These are phyloP conservation scores for Acipenser transmontanus DNA, from an alignment of 2,797 vertebrate genomes.

Conservation along the genomic window DNA sequence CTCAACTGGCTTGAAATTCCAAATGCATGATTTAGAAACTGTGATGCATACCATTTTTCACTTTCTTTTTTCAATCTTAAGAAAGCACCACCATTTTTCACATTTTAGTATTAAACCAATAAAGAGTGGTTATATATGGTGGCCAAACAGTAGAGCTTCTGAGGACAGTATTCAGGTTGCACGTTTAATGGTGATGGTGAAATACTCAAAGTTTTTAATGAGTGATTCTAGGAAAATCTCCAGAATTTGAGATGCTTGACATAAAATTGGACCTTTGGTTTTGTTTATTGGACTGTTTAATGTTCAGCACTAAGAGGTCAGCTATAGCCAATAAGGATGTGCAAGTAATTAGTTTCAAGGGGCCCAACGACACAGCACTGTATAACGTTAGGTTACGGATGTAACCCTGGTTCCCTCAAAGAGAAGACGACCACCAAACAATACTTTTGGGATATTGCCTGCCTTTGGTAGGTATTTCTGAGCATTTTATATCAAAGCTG, in stretches of 20 bases:
- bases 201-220: neutral
- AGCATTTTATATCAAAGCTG: too few relatives aligned
- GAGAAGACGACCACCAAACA: neutral
- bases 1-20: neutral
- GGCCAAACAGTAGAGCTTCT: neutral
- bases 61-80: neutral
- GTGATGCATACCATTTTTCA: slow-evolving; percentile 11
- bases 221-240: neutral
- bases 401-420: too few relatives aligned
- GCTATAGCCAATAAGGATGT: too few relatives aligned
- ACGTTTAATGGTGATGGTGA: neutral
- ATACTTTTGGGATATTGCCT: too few relatives aligned
- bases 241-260: neutral
- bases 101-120: neutral
- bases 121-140: neutral
- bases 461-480: too few relatives aligned
- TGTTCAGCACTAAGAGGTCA: too few relatives aligned
- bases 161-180: neutral
- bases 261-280: neutral
- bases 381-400: too few relatives aligned
- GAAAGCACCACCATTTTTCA: neutral
- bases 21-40: slow-evolving; percentile 12
- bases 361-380: too few relatives aligned
- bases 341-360: too few relatives aligned
- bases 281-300: too few relatives aligned